Evolutionary conservation across 2,113 vertebrate genomes (phyloP).

Genomic region (Odobenus rosmarus): DNA sequence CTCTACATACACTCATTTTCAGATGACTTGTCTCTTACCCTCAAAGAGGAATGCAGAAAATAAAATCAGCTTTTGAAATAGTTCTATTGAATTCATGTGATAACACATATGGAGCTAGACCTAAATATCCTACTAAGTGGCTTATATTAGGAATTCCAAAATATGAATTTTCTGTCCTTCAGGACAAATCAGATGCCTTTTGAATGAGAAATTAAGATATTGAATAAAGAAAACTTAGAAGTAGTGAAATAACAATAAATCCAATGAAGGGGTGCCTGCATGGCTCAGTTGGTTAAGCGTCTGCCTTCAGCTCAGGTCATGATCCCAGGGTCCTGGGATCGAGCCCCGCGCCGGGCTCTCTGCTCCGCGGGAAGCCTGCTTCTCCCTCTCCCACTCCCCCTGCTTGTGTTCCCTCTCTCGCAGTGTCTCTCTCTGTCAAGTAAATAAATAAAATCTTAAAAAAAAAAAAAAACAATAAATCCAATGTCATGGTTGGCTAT

Average conservation of each 20-base stretch:
- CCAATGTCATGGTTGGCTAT: background rate
- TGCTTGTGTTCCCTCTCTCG: too few species aligned
- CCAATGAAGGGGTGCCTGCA: too few species aligned
- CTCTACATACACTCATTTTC: background rate
- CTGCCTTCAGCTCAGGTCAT: too few species aligned
- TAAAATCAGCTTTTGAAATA: background rate
- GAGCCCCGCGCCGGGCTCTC: too few species aligned
- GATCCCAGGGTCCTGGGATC: too few species aligned
- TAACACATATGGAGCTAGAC: background rate
- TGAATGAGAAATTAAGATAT: background rate
- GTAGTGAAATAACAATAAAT: background rate
- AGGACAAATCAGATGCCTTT: background rate
- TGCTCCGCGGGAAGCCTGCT: too few species aligned
- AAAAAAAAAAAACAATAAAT: background rate
- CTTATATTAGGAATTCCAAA: background rate
- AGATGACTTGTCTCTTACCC: background rate
- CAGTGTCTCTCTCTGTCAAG: too few species aligned
- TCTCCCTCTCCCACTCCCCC: too few species aligned
- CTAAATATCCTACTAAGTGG: background rate
- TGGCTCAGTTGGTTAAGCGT: too few species aligned
- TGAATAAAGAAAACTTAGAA: background rate
- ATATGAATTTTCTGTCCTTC: background rate
- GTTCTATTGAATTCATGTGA: background rate
- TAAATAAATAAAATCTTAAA: too few species aligned
- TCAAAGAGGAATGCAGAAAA: background rate